These are phyloP conservation scores for Operophtera brumata DNA, from an alignment of 2,888 invertebrate species.

Conservation along the genomic window DNA sequence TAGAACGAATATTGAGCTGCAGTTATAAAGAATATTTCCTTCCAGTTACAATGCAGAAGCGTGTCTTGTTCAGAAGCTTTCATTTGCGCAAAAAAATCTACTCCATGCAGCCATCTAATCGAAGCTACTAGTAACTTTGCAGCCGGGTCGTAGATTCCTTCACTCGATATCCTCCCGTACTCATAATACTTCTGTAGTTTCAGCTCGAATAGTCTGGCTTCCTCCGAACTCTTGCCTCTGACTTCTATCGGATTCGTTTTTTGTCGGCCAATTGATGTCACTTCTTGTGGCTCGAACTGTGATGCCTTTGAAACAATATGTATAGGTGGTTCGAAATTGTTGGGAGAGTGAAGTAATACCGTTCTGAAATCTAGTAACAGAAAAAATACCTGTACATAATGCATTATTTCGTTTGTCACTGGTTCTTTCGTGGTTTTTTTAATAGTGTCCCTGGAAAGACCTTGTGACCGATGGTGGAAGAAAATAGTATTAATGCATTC, in stretches of 20 bases:
- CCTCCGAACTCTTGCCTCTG: conserved; percentile 35
- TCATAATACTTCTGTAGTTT: conserved; percentile 32
- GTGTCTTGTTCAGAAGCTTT: conserved; percentile 83
- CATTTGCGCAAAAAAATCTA: conserved; percentile 87
- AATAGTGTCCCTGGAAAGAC: no score
- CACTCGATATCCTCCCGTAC: conserved; percentile 72
- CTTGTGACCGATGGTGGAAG: no score
- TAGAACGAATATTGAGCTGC: conserved; percentile 90
- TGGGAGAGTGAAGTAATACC: conserved; percentile 38
- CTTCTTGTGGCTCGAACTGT: conserved; percentile 29
- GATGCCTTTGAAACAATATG: conserved; percentile 51
- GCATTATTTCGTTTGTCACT: no score
- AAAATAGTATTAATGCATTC: no score
- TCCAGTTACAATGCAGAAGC: conserved; percentile 90
- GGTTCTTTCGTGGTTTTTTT: no score
- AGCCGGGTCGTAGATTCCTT: conserved; percentile 82
- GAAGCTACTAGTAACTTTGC: conserved; percentile 88
- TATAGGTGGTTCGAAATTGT: conserved; percentile 51
- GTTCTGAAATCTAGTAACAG: conserved; percentile 38
- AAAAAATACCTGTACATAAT: not conserved
- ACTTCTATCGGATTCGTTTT: conserved; percentile 33
- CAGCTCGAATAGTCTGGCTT: conserved; percentile 8
- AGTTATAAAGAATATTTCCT: conserved; percentile 89
- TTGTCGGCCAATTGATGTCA: conserved; percentile 33
- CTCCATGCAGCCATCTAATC: conserved; percentile 89